Evolutionary conservation across 2,888 invertebrate species (phyloP), one percentile per base, ranked within the genome.

Genomic region (Spialia ferax): DNA sequence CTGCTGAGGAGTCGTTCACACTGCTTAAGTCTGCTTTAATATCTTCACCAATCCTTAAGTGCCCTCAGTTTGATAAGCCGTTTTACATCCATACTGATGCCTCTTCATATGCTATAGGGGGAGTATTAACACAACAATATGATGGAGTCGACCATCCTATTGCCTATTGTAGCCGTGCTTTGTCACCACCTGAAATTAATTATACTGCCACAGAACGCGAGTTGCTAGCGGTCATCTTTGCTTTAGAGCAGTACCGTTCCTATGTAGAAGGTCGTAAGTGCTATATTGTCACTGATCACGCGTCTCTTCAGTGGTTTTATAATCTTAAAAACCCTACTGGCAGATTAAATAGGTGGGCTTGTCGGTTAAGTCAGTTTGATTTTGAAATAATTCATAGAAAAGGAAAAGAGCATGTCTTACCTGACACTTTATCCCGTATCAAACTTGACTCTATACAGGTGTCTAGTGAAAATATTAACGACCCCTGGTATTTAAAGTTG

Each of bases 41-140:
- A 20, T 11, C 20, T 4, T 48, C 48, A 20, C 22, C 48, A 20
- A 48, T 48, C 48, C 48, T 48, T 48, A 48, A 22, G 7, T 48
- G 48, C 10, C 48, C 48, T 5, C 18, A 48, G 11, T 20, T 48
- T 48, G 48, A 48, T 20, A 22, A 48, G n/a, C 48, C 48, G 8
- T 48, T 48, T 48, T 48, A 48, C 11, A 48, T 48, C 7, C 48
- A 20, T 48, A 48, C 48, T 22, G 48, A 48, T 48, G 48, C 48
- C 11, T 48, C 48, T 48, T 48, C 48, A 4, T 48, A 11, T 48
- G 48, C 48, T 11, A 48, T 48, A 3, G 48, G 48, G 18, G 48
- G 48, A n/a, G 48, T 48, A 0, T 48, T 48, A 20, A 48, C 48
- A 1, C 48, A 48, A 22, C 18, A 48, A 22, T 22, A 48, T 48